Percentiles rank a stretch among this genome's conserved stretches.
These are phyloP conservation scores for Spodoptera picta DNA, from an alignment of 2,888 invertebrate genomes.

Conservation along the genomic window DNA sequence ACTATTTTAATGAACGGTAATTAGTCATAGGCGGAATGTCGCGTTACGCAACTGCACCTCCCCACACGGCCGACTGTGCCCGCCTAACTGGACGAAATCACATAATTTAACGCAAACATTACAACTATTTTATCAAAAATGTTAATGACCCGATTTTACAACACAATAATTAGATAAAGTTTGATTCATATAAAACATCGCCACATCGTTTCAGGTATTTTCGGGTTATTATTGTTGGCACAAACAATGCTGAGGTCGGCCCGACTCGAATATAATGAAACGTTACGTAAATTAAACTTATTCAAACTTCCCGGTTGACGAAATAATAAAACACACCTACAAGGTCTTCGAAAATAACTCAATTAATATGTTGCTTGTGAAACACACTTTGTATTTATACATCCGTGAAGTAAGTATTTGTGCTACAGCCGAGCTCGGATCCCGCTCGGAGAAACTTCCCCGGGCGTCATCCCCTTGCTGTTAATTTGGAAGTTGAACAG, in stretches of 20 bases:
- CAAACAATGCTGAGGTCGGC: conserved; percentile 39
- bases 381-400: conserved; percentile 3
- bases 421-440: no score
- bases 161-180: conserved; percentile 44
- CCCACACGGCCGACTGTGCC: neutral
- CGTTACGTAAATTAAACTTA: conserved; percentile 8
- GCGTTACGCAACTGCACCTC: conserved; percentile 36
- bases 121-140: conserved; percentile 54
- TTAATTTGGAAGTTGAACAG: conserved; percentile 27
- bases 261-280: conserved; percentile 16
- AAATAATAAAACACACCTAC: neutral
- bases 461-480: conserved; percentile 36
- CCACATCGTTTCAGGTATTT: conserved; percentile 36
- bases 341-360: conserved; percentile 13
- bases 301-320: neutral
- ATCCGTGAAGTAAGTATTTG: no score
- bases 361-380: conserved; percentile 12
- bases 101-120: conserved; percentile 38
- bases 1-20: conserved; percentile 67
- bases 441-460: conserved; percentile 23
- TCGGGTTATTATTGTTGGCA: conserved; percentile 14
- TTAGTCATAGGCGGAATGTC: conserved; percentile 57
- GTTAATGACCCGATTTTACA: conserved; percentile 53
- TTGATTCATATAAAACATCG: conserved; percentile 43
- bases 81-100: conserved; percentile 31